These are phyloP conservation scores for Tragopan temminckii DNA, from an alignment of 2,797 vertebrate species.

Conservation along the genomic window DNA sequence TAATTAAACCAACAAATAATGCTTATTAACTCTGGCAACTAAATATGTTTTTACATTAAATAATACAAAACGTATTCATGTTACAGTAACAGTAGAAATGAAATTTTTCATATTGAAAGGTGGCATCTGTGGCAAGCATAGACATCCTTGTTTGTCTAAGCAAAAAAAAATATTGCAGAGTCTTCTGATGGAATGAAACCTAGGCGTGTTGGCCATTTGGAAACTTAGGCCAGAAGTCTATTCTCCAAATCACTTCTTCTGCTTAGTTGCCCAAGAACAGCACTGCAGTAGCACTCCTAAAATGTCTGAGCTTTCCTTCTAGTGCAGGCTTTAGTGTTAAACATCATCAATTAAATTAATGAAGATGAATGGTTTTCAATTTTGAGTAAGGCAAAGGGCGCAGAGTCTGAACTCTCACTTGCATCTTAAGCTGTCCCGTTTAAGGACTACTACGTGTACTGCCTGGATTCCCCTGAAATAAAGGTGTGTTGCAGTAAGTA, in stretches of 20 bases:
- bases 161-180: background rate
- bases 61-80: background rate
- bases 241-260: background rate
- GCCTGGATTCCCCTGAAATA: background rate
- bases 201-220: background rate
- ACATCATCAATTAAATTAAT: background rate
- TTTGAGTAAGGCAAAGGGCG: background rate
- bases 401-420: background rate
- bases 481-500: background rate
- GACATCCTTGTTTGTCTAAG: background rate
- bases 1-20: background rate
- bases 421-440: background rate
- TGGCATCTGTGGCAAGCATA: background rate
- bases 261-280: background rate
- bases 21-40: rapidly evolving
- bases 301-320: background rate
- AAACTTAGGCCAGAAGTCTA: background rate
- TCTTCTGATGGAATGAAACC: background rate
- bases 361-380: background rate
- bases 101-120: background rate
- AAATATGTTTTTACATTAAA: background rate
- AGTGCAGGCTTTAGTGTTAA: background rate
- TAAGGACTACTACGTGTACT: background rate
- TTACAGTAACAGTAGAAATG: background rate
- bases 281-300: background rate